Evolutionary conservation across 2,113 vertebrate species (phyloP), one percentile per base, ranked within the genome.

Genomic region (Hippocampus mohnikei): DNA sequence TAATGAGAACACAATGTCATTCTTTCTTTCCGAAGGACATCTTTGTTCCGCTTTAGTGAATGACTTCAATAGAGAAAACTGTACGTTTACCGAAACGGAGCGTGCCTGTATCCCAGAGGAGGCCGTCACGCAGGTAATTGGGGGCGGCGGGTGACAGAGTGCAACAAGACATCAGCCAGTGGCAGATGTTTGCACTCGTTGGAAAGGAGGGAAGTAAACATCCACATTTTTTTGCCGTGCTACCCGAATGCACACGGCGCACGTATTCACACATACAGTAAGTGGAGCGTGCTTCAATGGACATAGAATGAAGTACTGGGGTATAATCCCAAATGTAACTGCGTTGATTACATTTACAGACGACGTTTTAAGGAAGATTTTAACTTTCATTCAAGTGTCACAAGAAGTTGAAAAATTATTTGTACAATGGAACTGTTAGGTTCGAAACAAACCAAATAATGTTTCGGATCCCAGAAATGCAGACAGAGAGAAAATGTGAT

Each of bases 1-100:
- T n/a, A 21, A 79, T 71, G 62, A 10, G 29, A 71, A 63, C 75
- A 72, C 68, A 77, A 86, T 74, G 67, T 79, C 71, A 61, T 80
- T 63, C 44, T 68, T 60, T 74, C 77, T 68, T 60, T 62, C 37
- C 41, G 84, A 90, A 90, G 87, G 87, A 87, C 85, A 53, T 85
- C 79, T 82, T 61, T 70, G 41, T 23, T 65, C 74, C 48, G 59
- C 74, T 69, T 77, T 83, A 84, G 84, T 81, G 77, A 85, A 88
- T 87, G 84, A 85, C 84, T 88, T 81, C 69, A 50, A 79, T 67
- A 74, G 69, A 67, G 62, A 77, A 73, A 77, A 70, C 83, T 41
- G 62, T 79, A 66, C 56, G 67, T 75, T 83, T 65, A 72, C 74
- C 0, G 67, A 83, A 79, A 82, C 60, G 8, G 52, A 79, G 84